Evolutionary conservation across 2,888 invertebrate genomes (phyloP), one percentile per base, ranked within the genome.

Genomic region (Tetramorium bicarinatum): DNA sequence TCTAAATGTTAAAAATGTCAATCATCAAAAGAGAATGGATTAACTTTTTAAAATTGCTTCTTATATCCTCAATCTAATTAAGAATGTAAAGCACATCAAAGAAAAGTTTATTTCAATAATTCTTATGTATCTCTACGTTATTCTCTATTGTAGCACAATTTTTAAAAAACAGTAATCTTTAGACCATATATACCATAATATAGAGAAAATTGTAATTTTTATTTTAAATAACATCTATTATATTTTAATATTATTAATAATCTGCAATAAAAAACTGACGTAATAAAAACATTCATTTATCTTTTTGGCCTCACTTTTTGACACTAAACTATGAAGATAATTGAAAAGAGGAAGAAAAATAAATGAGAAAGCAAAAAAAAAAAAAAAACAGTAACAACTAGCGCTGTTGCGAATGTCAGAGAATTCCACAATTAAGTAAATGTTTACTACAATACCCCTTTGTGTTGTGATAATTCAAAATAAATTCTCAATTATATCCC

Each of bases 231-330:
- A 93, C 91, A 89, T 87, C 89, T 92, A 92, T 89, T 90, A 91
- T 93, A 91, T 87, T 91, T 93, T 89, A 91, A 92, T 92, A 90
- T 90, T 91, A 90, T 90, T 91, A 90, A 89, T 92, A 90, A 90
- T 91, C 90, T 92, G 88, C 86, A 92, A 93, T 93, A 93, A 92
- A 94, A 80, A 94, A 93, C 90, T 92, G 92, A 93, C 90, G 91
- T 92, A 93, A 93, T 93, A 92, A 93, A 94, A 92, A 92, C 90
- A 90, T 87, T 91, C 88, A 85, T 87, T 90, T 88, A 80, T 89
- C 29, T 93, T 92, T 94, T 94, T 94, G 94, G 94, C 94, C 94
- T 93, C 93, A 91, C 85, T 88, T 89, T 88, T 87, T 85, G 87
- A 88, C 86, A 89, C 72, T 90, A 89, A 89, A 88, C 88, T 90